A percentile compares a stretch with the other conserved stretches of the same genome.
Conservation (phyloP, 2,797 vertebrate species). For the Nannoperca obscura region DNA sequence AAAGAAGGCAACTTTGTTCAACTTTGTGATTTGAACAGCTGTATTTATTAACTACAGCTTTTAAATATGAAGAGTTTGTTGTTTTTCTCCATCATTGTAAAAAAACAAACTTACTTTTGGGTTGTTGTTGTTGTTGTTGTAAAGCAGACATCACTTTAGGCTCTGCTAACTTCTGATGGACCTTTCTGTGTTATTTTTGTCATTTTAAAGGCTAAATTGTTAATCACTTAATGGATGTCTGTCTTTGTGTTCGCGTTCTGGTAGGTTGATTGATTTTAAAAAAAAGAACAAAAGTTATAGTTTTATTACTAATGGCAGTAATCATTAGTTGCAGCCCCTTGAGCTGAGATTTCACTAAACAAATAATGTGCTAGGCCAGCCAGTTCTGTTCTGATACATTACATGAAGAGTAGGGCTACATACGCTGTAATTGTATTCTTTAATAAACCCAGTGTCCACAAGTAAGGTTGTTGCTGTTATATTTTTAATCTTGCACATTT, state of each 20-base stretch:
- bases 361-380: constrained; percentile 37
- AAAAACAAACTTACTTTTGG: background rate
- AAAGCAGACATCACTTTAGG: background rate
- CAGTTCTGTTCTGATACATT: constrained; percentile 44
- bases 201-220: background rate
- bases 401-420: constrained; percentile 13
- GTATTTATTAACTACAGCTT: background rate
- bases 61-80: background rate
- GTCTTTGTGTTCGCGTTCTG: background rate
- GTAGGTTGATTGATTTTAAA: constrained; percentile 4
- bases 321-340: constrained; percentile 22
- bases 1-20: too few relatives aligned
- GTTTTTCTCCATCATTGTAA: background rate
- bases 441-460: constrained; percentile 16
- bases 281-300: background rate
- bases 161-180: background rate
- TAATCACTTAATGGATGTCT: background rate
- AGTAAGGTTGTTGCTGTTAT: constrained; percentile 9
- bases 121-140: background rate
- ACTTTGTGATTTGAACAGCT: background rate
- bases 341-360: constrained; percentile 35
- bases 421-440: constrained; percentile 29
- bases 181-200: background rate
- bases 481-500: constrained; percentile 5
- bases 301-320: constrained; percentile 40